These are phyloP conservation scores for Arizona elegans DNA, from an alignment of 2,113 vertebrate genomes.

Conservation along the genomic window DNA sequence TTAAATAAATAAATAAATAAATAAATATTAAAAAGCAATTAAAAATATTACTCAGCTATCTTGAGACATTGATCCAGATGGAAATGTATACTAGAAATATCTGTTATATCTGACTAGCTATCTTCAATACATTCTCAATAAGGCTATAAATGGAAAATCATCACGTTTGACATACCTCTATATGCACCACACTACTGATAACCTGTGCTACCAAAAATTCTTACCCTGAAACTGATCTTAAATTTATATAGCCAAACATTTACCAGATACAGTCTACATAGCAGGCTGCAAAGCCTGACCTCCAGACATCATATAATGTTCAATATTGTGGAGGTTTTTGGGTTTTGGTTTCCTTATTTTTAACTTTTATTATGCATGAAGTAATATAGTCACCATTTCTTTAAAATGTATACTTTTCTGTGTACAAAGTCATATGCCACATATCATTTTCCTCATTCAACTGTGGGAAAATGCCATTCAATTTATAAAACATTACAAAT, in stretches of 20 bases:
- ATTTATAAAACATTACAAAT: not conserved
- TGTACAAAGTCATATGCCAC: not conserved
- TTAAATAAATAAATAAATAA: too few species aligned
- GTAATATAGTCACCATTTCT: too few species aligned
- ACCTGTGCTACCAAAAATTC: not conserved
- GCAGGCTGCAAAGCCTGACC: not conserved
- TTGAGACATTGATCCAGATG: not conserved
- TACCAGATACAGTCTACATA: not conserved
- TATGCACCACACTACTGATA: not conserved
- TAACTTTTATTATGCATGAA: not conserved
- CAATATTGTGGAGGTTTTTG: not conserved
- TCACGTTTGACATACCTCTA: not conserved
- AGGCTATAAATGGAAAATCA: not conserved
- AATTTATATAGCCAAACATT: not conserved
- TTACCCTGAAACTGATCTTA: not conserved
- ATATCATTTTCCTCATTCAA: not conserved
- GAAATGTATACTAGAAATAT: not conserved
- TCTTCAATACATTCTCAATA: not conserved
- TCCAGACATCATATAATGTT: not conserved
- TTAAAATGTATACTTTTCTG: not conserved
- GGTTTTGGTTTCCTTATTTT: not conserved
- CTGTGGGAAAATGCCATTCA: not conserved
- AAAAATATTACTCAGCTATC: not conserved
- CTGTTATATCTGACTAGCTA: not conserved
- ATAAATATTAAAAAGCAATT: not conserved